A percentile compares a stretch with the other conserved stretches of the same genome.
phyloP scores from a whole-genome alignment of 2,113 vertebrate species.

The Muntiacus muntjak region DNA sequence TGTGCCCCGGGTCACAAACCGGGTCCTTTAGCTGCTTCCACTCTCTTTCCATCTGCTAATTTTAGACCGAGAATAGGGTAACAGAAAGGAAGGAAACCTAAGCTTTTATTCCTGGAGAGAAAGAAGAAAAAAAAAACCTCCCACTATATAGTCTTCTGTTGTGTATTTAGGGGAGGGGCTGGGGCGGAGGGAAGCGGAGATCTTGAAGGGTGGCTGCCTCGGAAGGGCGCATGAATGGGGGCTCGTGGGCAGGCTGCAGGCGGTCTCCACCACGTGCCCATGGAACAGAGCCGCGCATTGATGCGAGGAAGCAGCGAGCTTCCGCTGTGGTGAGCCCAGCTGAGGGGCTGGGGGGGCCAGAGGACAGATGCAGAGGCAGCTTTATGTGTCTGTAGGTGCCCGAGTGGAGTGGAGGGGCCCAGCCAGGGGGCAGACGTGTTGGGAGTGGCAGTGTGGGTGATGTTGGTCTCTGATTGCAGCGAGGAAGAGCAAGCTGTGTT shows the following conservation, averaged over 20 bases:
- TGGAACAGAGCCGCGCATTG: conserved; percentile 78
- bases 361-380: conserved; percentile 37
- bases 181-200: conserved; percentile 6
- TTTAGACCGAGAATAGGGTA: conserved; percentile 57
- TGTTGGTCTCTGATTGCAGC: neutral
- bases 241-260: conserved; percentile 67
- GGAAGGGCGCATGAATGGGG: conserved; percentile 59
- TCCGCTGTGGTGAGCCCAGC: conserved; percentile 63
- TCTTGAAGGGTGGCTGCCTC: conserved; percentile 46
- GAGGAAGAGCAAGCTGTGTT: neutral
- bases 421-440: neutral
- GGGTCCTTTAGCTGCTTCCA: conserved; percentile 18
- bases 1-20: neutral
- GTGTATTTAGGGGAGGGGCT: conserved; percentile 42
- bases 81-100: conserved; percentile 50
- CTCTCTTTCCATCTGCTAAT: conserved; percentile 51
- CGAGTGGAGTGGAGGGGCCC: neutral
- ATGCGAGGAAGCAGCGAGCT: conserved; percentile 58
- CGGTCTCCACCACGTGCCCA: conserved; percentile 61
- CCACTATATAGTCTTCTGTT: conserved; percentile 64
- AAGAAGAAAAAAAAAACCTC: neutral
- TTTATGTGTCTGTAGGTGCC: conserved; percentile 68
- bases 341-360: conserved; percentile 60
- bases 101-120: conserved; percentile 64
- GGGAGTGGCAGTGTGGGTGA: neutral